Evolutionary conservation across 2,888 invertebrate species (phyloP).

Genomic region (Phengaris arion): DNA sequence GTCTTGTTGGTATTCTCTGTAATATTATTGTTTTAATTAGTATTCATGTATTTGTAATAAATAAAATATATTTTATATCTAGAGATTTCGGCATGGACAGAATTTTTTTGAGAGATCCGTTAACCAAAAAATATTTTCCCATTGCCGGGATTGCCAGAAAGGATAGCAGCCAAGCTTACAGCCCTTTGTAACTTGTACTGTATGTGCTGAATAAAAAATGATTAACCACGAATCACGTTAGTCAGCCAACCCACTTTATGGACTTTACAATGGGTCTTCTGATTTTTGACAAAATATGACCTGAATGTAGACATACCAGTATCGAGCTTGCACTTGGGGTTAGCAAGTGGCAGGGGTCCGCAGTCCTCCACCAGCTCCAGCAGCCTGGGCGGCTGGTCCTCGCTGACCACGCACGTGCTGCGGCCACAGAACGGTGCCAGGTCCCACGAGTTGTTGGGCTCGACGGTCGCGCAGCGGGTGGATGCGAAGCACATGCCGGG

Average conservation of each 20-base stretch:
- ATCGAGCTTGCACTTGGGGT: conserved; percentile 92
- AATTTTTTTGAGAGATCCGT: no score
- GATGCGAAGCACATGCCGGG: conserved; percentile 95
- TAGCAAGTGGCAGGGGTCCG: conserved; percentile 91
- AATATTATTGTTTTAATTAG: conserved; percentile 40
- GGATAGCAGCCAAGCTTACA: no score
- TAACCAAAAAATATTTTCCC: no score
- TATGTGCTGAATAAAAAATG: no score
- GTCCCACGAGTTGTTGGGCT: conserved; percentile 92
- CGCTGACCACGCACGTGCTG: conserved; percentile 90
- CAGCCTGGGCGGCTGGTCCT: conserved; percentile 86
- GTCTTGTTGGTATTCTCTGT: conserved; percentile 93
- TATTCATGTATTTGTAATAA: not conserved
- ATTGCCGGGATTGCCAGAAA: no score
- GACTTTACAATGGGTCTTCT: no score
- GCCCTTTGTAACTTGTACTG: no score
- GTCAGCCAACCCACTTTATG: no score
- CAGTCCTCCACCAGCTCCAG: conserved; percentile 93
- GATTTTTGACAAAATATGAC: no score
- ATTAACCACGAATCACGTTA: no score
- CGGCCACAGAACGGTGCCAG: conserved; percentile 94
- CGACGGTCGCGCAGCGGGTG: conserved; percentile 92
- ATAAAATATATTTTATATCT: no score
- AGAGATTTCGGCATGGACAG: no score
- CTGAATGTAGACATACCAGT: conserved; percentile 52